Evolutionary conservation across 2,113 vertebrate species (phyloP).

Genomic region (Eulacestoma nigropectus): DNA sequence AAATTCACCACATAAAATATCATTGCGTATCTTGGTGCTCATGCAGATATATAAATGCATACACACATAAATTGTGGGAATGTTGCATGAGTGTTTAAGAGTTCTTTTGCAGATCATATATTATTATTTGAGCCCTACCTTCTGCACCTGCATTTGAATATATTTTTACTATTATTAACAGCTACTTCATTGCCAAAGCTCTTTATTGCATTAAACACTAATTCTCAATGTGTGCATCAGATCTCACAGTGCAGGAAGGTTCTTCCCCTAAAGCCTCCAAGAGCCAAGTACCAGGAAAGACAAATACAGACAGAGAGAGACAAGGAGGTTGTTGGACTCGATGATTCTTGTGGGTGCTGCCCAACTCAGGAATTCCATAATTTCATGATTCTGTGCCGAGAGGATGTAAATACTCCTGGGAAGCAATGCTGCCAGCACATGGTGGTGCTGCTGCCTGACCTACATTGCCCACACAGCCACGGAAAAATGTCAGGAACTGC

Average conservation of each 20-base stretch:
- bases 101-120: rapidly evolving
- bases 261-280: neutral
- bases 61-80: neutral
- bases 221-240: neutral
- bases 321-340: neutral
- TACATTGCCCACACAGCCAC: rapidly evolving
- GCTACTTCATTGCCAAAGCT: neutral
- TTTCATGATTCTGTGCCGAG: neutral
- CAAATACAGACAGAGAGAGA: neutral
- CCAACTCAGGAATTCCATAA: neutral
- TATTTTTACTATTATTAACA: neutral
- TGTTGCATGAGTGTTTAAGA: neutral
- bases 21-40: neutral
- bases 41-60: neutral
- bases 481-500: neutral
- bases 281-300: neutral
- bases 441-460: neutral
- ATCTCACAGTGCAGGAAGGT: neutral
- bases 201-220: too few relatives aligned
- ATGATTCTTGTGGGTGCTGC: too few relatives aligned
- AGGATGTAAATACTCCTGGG: neutral
- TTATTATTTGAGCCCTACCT: neutral
- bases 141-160: neutral
- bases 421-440: neutral
- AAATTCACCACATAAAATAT: neutral